Evolutionary conservation across 2,113 vertebrate genomes (phyloP), one percentile per base, ranked within the genome.

Genomic region (Bostrychus sinensis): DNA sequence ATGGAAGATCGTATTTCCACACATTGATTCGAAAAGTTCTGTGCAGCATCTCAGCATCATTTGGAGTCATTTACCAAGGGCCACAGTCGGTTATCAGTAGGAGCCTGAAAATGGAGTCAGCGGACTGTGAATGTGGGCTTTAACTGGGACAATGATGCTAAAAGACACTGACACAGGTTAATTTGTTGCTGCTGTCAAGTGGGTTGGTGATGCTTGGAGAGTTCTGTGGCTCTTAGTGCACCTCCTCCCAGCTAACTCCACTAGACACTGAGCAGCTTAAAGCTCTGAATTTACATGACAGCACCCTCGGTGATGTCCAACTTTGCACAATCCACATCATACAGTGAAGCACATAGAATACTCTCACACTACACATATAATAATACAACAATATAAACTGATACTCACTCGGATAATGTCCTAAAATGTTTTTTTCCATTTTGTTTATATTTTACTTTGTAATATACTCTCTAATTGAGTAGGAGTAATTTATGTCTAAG

Each of bases 91-190:
- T 16, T 28, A 48, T 26, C 12, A 17, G 9, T 10, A 23, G 14
- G 32, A 64, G 55, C 42, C 55, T 17, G 5, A 36, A 17, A 59
- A 56, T 43, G 17, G 12, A 1, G 12, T 2, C 16, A 37, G 37
- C 11, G 30, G 38, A 7, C 60, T 26, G 1, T 0, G 30, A 37
- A 12, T 11, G 37, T 16, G 14, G 14, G 20, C 32, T 56, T 66
- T 66, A 22, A 55, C 37, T 17, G n/a, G 22, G 56, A 56, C 20
- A 39, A 37, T 41, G 10, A 58, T 14, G 22, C 61, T 37, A 17
- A 25, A 25, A 62, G 64, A 5, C 3, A 14, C 26, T 28, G 8
- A 7, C 12, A 32, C 14, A 19, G 25, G 7, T 57, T 53, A 1
- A 48, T 62, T 22, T 65, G 17, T 26, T 23, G 39, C 48, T 1